Base-by-base conservation (phyloP, 2,888 invertebrate genomes). In the Punctoribates punctum region DNA sequence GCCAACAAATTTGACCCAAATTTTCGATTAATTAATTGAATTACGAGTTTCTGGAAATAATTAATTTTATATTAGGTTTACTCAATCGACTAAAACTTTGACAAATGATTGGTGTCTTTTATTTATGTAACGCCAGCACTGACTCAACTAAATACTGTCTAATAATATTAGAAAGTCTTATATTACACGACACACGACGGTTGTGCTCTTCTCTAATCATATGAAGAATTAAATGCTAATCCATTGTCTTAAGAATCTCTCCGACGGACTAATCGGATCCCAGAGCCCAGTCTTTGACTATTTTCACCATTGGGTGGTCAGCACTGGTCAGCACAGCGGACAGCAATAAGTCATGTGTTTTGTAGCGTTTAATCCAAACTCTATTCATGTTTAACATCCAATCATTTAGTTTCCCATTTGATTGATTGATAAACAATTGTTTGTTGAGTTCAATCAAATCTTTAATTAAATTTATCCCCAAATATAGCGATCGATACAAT, bases 61-160 rank as follows among this genome's bases (percentile, higher is more conserved):
- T 51, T 51, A 51, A 51, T 51, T 60, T 60, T 60, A 60, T 60
- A 60, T 29, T 2, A 17, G 17, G 60, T 60, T 60, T 13, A 29
- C 27, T 27, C 27, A 60, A 60, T 60, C 15, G 15, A 15, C 15
- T 23, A 60, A 60, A 60, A 60, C 27, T 60, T 60, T 60, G 60
- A 60, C 60, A 60, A 60, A 60, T 60, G 60, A 27, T 27, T 60
- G 20, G 60, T 60, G 60, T 27, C 29, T 60, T 60, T 60, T 17
- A 29, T 60, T 60, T 27, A 60, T 60, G 20, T 57, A 57, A 25
- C 6, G 57, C 42, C 42, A 42, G 42, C 34, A 42, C 42, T 42
- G 42, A 60, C 8, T 15, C 3, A 60, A 48, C 8, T 48, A 15
- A 60, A 60, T 60, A 23, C 60, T 29, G 11, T 57, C 27, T 60